A percentile compares a stretch with the other conserved stretches of the same genome.
Conservation (phyloP, 2,888 invertebrate species). For the Corythucha ciliata region DNA sequence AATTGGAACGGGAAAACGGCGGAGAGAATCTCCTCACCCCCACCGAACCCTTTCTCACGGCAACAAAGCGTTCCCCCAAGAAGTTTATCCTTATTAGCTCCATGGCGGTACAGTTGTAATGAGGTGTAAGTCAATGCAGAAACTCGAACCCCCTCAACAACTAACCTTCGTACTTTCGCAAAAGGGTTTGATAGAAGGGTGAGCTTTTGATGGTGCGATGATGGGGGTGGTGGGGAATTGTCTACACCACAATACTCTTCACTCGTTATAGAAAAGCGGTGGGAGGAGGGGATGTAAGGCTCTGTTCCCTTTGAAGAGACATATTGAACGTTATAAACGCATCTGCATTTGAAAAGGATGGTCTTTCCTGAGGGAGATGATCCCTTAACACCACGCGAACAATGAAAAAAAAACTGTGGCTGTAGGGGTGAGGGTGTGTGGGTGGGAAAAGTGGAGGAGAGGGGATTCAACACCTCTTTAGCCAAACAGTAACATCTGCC, state of each 20-base stretch:
- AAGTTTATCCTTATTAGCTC: conserved; percentile 3
- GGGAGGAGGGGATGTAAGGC: background rate
- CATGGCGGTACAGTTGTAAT: conserved; percentile 17
- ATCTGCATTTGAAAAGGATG: conserved; percentile 27
- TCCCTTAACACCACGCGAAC: conserved; percentile 1
- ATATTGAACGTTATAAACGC: conserved; percentile 30
- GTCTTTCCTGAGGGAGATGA: background rate
- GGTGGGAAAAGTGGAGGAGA: background rate
- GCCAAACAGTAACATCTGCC: conserved; percentile 6
- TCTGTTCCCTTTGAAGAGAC: conserved; percentile 19
- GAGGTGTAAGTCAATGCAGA: conserved; percentile 21
- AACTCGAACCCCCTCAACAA: too few species aligned
- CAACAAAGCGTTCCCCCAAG: too few species aligned
- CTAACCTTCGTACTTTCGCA: too few species aligned
- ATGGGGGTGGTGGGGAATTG: too few species aligned
- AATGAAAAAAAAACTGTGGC: too few species aligned
- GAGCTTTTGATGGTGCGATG: too few species aligned
- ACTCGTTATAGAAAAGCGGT: conserved; percentile 9
- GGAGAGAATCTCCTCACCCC: too few species aligned
- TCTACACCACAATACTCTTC: too few species aligned
- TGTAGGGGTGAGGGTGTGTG: background rate
- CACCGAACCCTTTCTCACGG: background rate
- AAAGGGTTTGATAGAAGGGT: too few species aligned
- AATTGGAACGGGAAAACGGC: too few species aligned
- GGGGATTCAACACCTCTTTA: background rate